These are phyloP conservation scores for Heliconius ethilla DNA, from an alignment of 2,888 invertebrate species.

Conservation along the genomic window DNA sequence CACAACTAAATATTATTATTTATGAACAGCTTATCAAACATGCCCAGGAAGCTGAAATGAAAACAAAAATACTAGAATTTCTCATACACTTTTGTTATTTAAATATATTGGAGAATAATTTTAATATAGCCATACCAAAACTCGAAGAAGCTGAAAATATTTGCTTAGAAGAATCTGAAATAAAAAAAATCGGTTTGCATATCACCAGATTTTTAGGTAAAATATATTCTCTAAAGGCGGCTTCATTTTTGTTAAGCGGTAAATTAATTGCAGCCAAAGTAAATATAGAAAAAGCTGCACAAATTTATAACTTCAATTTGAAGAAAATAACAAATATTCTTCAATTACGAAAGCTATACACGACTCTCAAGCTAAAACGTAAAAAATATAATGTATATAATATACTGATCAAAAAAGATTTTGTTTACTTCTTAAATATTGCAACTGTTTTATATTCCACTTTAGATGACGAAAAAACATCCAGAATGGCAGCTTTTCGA, in stretches of 20 bases:
- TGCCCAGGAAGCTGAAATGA: constrained; percentile 69
- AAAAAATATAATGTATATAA: constrained; percentile 58
- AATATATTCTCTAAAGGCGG: constrained; percentile 67
- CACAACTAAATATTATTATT: constrained; percentile 66
- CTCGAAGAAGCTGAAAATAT: constrained; percentile 64
- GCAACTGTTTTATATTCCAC: constrained; percentile 64
- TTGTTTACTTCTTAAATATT: constrained; percentile 69
- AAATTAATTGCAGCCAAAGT: constrained; percentile 59
- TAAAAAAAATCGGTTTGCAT: constrained; percentile 50
- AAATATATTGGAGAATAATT: constrained; percentile 60
- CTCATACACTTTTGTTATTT: constrained; percentile 61
- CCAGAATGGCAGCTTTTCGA: constrained; percentile 59
- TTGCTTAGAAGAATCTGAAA: constrained; percentile 51
- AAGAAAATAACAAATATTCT: constrained; percentile 60
- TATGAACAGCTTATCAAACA: constrained; percentile 70
- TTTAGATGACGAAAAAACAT: constrained; percentile 61
- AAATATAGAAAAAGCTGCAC: constrained; percentile 61
- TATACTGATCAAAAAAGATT: constrained; percentile 59
- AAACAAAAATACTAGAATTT: constrained; percentile 65
- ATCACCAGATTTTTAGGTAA: constrained; percentile 62
- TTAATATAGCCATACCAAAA: constrained; percentile 57
- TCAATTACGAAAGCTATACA: constrained; percentile 53
- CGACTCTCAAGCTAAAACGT: constrained; percentile 53
- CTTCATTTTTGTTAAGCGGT: constrained; percentile 57
- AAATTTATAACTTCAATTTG: constrained; percentile 62